A percentile compares a stretch with the other conserved stretches of the same genome.
phyloP scores from a whole-genome alignment of 1,140 invertebrate genomes.

The Trinorchestia longiramus region DNA sequence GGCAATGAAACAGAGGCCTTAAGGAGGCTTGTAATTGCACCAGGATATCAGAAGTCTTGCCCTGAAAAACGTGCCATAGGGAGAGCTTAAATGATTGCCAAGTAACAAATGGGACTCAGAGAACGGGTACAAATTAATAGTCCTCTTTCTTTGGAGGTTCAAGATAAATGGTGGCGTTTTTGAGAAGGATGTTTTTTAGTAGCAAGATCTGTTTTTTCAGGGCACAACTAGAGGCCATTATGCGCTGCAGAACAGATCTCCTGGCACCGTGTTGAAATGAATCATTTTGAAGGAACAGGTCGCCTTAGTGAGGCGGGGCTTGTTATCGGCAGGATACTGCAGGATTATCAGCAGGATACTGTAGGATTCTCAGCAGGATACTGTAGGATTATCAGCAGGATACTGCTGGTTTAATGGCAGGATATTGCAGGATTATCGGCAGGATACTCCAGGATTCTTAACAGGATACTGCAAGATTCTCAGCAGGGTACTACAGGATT shows the following conservation, averaged over 20 bases:
- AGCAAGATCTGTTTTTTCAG: neutral
- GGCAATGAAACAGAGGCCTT: neutral
- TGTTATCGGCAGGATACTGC: no score
- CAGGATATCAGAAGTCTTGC: neutral
- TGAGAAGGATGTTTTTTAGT: neutral
- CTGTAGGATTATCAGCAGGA: no score
- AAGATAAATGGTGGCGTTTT: neutral
- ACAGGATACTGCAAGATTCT: no score
- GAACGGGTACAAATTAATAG: neutral
- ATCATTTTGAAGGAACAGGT: no score
- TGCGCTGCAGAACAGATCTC: neutral
- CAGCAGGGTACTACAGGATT: no score
- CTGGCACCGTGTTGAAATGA: no score
- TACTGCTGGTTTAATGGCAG: no score
- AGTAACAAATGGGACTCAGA: neutral
- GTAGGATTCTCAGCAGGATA: no score
- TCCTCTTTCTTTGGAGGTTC: neutral
- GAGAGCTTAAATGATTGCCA: neutral
- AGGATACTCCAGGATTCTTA: no score
- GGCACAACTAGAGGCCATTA: neutral
- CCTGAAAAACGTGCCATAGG: neutral
- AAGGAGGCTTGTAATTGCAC: neutral
- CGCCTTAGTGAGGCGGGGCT: no score
- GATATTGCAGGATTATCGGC: no score
- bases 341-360: no score